phyloP scores from a whole-genome alignment of 2,113 vertebrate genomes.

The Plecturocebus donacophilus region DNA sequence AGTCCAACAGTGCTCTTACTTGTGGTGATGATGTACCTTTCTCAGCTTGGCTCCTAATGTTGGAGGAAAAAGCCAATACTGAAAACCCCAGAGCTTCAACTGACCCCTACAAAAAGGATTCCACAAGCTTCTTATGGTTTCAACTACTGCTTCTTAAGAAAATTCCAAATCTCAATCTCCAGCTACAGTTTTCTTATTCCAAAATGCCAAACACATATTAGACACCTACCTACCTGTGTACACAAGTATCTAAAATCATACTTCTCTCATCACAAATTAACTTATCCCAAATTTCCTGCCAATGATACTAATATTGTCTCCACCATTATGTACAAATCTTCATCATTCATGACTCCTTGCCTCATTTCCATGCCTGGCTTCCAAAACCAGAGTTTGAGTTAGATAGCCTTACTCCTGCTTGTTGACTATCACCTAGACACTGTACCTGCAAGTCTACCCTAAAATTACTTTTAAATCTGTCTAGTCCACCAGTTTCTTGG shows the following conservation, averaged over 20 bases:
- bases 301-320: neutral
- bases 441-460: neutral
- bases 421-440: neutral
- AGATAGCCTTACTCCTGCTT: neutral
- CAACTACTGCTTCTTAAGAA: neutral
- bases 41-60: neutral
- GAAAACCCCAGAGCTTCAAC: neutral
- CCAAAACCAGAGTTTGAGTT: neutral
- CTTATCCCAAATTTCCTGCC: conserved; percentile 2
- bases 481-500: neutral
- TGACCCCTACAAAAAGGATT: neutral
- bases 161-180: conserved; percentile 8
- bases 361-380: neutral
- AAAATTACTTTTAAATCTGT: neutral
- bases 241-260: neutral
- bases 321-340: neutral
- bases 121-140: neutral
- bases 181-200: neutral
- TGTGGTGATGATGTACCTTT: neutral
- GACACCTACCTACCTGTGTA: neutral
- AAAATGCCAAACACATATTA: neutral
- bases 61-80: neutral
- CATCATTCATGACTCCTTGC: neutral
- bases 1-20: neutral
- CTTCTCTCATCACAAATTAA: conserved; percentile 2